These are phyloP conservation scores for Hylia prasina DNA, from an alignment of 2,113 vertebrate species.

Conservation along the genomic window DNA sequence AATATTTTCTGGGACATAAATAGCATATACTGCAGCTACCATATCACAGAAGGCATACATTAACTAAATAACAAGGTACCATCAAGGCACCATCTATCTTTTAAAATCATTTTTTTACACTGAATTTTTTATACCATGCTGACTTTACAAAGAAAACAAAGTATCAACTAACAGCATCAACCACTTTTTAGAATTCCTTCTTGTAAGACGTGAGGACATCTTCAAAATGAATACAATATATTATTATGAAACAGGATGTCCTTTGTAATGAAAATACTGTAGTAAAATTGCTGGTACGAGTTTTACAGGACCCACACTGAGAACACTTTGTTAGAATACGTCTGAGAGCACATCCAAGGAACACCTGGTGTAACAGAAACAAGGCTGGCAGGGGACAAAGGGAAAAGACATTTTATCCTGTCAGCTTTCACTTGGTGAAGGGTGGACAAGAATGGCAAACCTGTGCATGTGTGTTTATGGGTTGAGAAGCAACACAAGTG, in stretches of 20 bases:
- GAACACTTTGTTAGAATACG: neutral
- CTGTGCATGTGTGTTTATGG: neutral
- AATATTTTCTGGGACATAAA: conserved; percentile 71
- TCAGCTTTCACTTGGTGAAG: neutral
- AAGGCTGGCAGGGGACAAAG: neutral
- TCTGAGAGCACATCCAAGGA: conserved; percentile 5
- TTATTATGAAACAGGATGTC: conserved; percentile 40
- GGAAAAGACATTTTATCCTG: neutral
- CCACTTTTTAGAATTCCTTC: conserved; percentile 46
- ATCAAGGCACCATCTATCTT: conserved; percentile 59
- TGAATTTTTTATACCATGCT: conserved; percentile 70
- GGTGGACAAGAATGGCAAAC: neutral
- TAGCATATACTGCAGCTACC: conserved; percentile 60
- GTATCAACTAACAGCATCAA: conserved; percentile 63
- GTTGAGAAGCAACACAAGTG: neutral
- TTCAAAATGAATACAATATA: conserved; percentile 52
- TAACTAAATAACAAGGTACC: conserved; percentile 69
- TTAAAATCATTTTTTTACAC: conserved; percentile 64
- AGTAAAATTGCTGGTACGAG: conserved; percentile 5
- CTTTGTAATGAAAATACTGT: conserved; percentile 48
- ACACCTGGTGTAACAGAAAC: neutral
- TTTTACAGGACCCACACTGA: conserved; percentile 42
- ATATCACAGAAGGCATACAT: conserved; percentile 67
- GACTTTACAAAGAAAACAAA: conserved; percentile 71
- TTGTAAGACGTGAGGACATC: conserved; percentile 45